Base-by-base conservation (phyloP, 2,888 invertebrate genomes). In the Aphidius colemani region DNA sequence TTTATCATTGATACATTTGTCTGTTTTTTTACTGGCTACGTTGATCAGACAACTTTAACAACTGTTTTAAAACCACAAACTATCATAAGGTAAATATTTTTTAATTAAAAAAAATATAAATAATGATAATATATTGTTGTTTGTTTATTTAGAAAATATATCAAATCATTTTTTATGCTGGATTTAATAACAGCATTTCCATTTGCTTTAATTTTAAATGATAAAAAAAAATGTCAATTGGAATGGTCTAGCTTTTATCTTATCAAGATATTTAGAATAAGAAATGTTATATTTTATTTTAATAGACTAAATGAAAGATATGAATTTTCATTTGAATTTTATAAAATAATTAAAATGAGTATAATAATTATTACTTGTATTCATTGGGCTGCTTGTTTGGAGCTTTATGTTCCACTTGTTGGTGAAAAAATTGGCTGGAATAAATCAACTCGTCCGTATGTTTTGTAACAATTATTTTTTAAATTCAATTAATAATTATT, bases 21-120 rank as follows among this genome's bases (percentile, higher is more conserved):
- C 11, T 74, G 72, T 59, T 83, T 83, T 66, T 74, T 78, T 18
- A 82, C 82, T 18, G 83, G 83, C 6, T 78, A 79, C 59, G 78
- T 79, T 46, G 78, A 81, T 56, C 60, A 67, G 7, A 64, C 59
- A 6, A 78, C 75, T 6, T 76, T 76, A 53, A 66, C 72, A 30
- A 72, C 82, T 41, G 71, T 75, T 55, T 68, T 83, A 51, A 72
- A 80, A 49, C 74, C 74, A 6, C 72, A 60, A 66, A 64, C 75
- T 10, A 73, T 78, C 1, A 72, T 72, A 41, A 67, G 61, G 81
- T 80, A 70, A 6, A n/a, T 10, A 45, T 13, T 8, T 58, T 10
- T 30, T 30, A 30, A 30, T 30, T 30, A 5, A 30, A 30, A 18
- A 1, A 18, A 18, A 30, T 30, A 30, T 30, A 30, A 30, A 5